A percentile compares a stretch with the other conserved stretches of the same genome.
phyloP scores from a whole-genome alignment of 2,113 vertebrate genomes.

The Tragelaphus strepsiceros region DNA sequence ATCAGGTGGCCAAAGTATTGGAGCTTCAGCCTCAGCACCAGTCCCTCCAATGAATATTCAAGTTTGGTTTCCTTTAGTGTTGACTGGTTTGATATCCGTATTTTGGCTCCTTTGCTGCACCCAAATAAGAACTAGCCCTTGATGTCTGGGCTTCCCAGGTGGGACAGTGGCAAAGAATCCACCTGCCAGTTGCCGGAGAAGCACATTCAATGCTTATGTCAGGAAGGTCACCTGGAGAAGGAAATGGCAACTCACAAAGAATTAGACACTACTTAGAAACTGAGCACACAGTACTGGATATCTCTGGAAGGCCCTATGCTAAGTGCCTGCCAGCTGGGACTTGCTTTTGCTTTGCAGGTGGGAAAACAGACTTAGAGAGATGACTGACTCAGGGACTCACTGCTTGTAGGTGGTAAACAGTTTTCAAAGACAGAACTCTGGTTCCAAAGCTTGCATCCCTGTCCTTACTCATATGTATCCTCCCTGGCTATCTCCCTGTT shows the following conservation, averaged over 20 bases:
- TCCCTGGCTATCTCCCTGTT: not conserved
- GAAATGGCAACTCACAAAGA: not conserved
- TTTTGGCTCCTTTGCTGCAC: not conserved
- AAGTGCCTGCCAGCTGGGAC: not conserved
- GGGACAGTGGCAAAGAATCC: not conserved
- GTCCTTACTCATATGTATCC: not conserved
- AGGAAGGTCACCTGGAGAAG: not conserved
- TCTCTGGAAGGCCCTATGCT: not conserved
- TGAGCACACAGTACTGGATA: not conserved
- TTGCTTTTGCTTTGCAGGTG: not conserved
- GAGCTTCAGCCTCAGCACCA: not conserved
- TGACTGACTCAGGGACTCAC: not conserved
- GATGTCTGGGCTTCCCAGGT: not conserved
- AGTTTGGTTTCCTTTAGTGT: not conserved
- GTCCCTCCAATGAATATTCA: not conserved
- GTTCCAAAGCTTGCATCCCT: not conserved
- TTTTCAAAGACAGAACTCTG: not conserved
- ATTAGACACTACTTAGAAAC: not conserved
- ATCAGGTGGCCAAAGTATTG: not conserved
- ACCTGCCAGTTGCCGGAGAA: rapidly evolving
- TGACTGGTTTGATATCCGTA: not conserved
- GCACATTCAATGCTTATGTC: not conserved
- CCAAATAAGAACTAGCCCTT: not conserved
- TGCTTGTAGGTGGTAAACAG: not conserved
- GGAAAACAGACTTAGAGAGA: not conserved